A percentile compares a stretch with the other conserved stretches of the same genome.
These are phyloP conservation scores for Amphiprion ocellaris DNA, from an alignment of 2,113 vertebrate species.

Conservation along the genomic window DNA sequence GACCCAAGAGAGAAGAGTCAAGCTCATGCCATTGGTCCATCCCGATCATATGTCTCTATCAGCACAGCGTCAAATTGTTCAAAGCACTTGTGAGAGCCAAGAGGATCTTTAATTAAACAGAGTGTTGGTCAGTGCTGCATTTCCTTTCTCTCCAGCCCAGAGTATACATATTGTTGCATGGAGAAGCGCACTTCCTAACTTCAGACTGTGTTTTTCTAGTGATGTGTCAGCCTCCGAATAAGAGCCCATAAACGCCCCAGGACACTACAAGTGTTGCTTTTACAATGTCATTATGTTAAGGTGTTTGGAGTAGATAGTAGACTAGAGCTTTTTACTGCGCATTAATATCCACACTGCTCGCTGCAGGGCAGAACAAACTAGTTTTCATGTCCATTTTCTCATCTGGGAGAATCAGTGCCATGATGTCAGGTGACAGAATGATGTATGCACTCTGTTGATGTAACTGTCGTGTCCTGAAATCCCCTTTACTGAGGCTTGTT, in stretches of 20 bases:
- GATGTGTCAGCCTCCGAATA: constrained; percentile 65
- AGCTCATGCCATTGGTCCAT: constrained; percentile 64
- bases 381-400: constrained; percentile 56
- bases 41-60: constrained; percentile 73
- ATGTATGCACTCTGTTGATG: constrained; percentile 54
- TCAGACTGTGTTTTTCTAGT: constrained; percentile 32
- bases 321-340: constrained; percentile 37
- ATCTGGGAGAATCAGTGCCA: constrained; percentile 51
- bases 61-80: constrained; percentile 73
- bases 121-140: constrained; percentile 71
- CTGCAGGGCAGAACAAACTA: constrained; percentile 43
- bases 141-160: constrained; percentile 32
- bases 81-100: constrained; percentile 72
- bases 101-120: constrained; percentile 77
- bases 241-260: constrained; percentile 51
- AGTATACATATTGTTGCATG: constrained; percentile 43
- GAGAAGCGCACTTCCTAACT: constrained; percentile 6
- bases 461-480: constrained; percentile 60
- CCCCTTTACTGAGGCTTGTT: constrained; percentile 57
- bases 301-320: constrained; percentile 39
- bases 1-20: constrained; percentile 69
- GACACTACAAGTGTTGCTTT: constrained; percentile 52
- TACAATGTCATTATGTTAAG: constrained; percentile 69
- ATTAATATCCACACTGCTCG: constrained; percentile 40
- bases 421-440: constrained; percentile 67